Conservation (phyloP, 2,113 vertebrate species). For the Petaurus breviceps region DNA sequence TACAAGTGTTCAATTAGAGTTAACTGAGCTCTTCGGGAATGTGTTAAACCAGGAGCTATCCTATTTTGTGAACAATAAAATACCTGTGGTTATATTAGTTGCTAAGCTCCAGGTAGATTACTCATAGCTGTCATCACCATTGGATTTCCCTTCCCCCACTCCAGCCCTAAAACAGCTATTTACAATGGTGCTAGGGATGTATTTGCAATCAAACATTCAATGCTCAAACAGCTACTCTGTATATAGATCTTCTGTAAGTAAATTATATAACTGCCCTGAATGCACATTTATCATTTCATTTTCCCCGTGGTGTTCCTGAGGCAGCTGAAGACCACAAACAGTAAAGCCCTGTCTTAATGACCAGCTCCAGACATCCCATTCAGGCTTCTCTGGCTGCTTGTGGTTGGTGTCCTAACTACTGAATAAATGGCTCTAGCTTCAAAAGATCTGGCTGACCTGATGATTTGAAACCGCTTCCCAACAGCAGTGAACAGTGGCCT, state of each 20-base stretch:
- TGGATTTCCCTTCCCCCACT: rapidly evolving
- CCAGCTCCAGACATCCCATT: conserved; percentile 67
- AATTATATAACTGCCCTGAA: not conserved
- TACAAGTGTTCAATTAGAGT: conserved; percentile 14
- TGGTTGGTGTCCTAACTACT: conserved; percentile 68
- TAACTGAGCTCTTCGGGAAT: not conserved
- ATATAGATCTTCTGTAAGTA: conserved; percentile 28
- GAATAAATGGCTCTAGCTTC: conserved; percentile 76
- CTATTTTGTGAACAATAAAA: not conserved
- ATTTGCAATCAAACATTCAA: not conserved
- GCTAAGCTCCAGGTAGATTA: not conserved
- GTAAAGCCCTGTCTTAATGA: conserved; percentile 74
- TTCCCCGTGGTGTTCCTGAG: conserved; percentile 60
- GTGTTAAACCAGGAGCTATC: not conserved
- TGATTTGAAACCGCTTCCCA: conserved; percentile 75
- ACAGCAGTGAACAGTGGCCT: conserved; percentile 61
- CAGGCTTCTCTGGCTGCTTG: conserved; percentile 68
- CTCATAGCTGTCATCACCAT: not conserved
- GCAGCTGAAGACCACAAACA: conserved; percentile 68
- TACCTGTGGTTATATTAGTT: not conserved
- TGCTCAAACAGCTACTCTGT: not conserved
- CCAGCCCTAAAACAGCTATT: not conserved
- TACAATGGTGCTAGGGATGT: not conserved
- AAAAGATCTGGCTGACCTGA: conserved; percentile 73
- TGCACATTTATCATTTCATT: conserved; percentile 41